phyloP scores from a whole-genome alignment of 2,113 vertebrate species.

The Petroica traversi region DNA sequence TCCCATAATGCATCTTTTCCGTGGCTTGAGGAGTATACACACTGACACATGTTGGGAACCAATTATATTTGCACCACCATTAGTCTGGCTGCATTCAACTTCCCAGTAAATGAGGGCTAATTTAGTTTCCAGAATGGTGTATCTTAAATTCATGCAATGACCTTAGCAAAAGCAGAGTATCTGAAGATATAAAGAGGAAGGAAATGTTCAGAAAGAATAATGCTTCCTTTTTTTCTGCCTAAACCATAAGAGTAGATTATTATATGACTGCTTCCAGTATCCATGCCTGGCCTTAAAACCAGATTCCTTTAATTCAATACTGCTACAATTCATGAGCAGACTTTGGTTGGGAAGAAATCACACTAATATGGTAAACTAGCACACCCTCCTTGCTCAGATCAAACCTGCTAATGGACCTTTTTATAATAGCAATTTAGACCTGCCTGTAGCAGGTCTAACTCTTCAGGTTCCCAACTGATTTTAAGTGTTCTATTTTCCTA shows the following conservation, averaged over 20 bases:
- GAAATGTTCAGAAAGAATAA: constrained; percentile 49
- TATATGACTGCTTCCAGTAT: background rate
- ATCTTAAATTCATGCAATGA: constrained; percentile 74
- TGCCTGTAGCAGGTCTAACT: background rate
- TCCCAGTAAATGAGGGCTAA: constrained; percentile 77
- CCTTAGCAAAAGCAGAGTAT: constrained; percentile 64
- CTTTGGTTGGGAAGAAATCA: background rate
- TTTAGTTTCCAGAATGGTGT: constrained; percentile 77
- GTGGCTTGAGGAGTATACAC: constrained; percentile 72
- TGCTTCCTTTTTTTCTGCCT: background rate
- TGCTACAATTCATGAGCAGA: constrained; percentile 30
- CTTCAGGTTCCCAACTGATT: background rate
- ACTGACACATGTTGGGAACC: constrained; percentile 81
- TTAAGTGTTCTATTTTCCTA: background rate
- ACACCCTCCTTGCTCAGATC: constrained; percentile 24
- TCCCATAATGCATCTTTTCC: constrained; percentile 84
- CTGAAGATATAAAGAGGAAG: constrained; percentile 61
- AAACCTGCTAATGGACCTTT: constrained; percentile 12
- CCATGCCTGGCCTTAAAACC: constrained; percentile 21
- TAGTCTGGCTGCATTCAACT: constrained; percentile 77
- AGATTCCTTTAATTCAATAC: constrained; percentile 34
- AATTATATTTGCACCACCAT: constrained; percentile 78
- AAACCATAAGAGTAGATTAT: background rate
- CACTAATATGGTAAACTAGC: constrained; percentile 8
- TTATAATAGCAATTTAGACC: background rate